Percentiles rank a stretch among this genome's conserved stretches.
Conservation (phyloP, 2,113 vertebrate species). For the Pteropus alecto region DNA sequence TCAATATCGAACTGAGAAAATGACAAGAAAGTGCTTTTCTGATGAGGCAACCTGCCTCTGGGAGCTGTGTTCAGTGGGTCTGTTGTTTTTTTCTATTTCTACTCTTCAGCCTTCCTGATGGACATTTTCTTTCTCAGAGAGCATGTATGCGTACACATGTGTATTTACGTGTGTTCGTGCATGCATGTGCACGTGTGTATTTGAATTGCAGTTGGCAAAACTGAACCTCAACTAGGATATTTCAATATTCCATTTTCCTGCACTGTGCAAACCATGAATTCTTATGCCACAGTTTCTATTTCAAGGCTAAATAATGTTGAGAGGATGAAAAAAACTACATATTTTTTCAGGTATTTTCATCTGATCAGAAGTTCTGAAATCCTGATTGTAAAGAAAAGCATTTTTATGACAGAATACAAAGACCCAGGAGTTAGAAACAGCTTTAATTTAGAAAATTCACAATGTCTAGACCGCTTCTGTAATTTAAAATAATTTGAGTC, state of each 20-base stretch:
- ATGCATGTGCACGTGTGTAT: background rate
- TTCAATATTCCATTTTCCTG: background rate
- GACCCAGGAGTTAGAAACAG: slow-evolving; percentile 43
- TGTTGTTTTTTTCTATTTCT: background rate
- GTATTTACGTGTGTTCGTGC: fast-evolving
- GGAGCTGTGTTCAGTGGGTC: background rate
- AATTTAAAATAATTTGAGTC: background rate
- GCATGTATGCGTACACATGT: fast-evolving
- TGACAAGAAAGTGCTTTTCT: slow-evolving; percentile 26
- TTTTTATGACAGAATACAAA: slow-evolving; percentile 46
- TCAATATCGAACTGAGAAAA: slow-evolving; percentile 38
- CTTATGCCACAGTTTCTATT: slow-evolving; percentile 29
- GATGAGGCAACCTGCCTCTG: background rate
- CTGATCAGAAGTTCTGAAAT: slow-evolving; percentile 41
- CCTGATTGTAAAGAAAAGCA: background rate
- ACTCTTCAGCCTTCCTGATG: background rate
- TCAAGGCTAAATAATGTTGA: slow-evolving; percentile 49
- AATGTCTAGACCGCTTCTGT: background rate
- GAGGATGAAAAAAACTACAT: background rate
- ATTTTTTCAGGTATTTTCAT: slow-evolving; percentile 47
- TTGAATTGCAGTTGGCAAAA: background rate
- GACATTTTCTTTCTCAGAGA: background rate
- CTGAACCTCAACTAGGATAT: background rate
- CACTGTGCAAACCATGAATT: background rate
- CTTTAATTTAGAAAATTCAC: slow-evolving; percentile 42